These are phyloP conservation scores for Tapirus indicus DNA, from an alignment of 2,797 vertebrate genomes.

Conservation along the genomic window DNA sequence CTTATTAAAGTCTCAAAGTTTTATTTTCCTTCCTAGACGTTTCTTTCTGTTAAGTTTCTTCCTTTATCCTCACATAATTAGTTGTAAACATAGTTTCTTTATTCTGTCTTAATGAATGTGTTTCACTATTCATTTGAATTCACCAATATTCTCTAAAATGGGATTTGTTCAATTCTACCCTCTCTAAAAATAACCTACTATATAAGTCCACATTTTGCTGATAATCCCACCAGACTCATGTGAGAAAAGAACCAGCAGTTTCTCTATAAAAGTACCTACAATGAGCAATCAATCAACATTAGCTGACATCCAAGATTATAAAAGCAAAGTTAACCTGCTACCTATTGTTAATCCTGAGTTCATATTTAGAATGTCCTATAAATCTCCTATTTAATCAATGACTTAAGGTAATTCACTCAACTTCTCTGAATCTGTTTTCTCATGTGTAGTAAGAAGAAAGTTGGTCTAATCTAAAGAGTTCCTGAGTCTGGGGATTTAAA, in stretches of 20 bases:
- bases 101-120: neutral
- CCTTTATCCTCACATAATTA: conserved; percentile 10
- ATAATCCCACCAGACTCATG: neutral
- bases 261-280: conserved; percentile 28
- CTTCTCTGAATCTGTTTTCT: conserved; percentile 10
- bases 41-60: conserved; percentile 24
- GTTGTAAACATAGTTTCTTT: neutral
- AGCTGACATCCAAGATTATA: conserved; percentile 38
- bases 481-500: conserved; percentile 1
- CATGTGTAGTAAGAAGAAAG: neutral
- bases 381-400: conserved; percentile 18
- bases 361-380: conserved; percentile 32
- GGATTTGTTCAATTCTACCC: conserved; percentile 46
- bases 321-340: conserved; percentile 48
- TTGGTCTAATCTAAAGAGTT: conserved; percentile 10
- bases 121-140: conserved; percentile 18
- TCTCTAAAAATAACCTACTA: conserved; percentile 53
- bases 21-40: conserved; percentile 43
- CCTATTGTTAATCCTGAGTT: conserved; percentile 6
- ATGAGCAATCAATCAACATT: conserved; percentile 6
- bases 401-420: conserved; percentile 35
- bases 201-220: neutral
- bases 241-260: conserved; percentile 20
- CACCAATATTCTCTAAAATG: conserved; percentile 24
- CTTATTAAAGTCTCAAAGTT: conserved; percentile 13